Conservation (phyloP, 2,888 invertebrate genomes). For the Sesia apiformis region DNA sequence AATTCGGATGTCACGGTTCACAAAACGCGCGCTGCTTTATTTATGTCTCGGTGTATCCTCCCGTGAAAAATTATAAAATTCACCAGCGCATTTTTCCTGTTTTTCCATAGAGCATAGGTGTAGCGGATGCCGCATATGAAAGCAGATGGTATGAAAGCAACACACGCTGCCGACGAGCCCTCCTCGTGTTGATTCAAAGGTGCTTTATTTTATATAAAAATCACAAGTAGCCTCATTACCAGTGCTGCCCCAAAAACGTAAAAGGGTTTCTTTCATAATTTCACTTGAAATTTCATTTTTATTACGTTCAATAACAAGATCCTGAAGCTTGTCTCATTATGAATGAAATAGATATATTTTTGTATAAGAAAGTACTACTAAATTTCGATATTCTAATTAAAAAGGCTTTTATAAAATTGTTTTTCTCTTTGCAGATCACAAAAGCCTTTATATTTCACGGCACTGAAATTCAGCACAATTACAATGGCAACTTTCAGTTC, state of each 20-base stretch:
- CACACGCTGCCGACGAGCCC: conserved; percentile 33
- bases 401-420: background rate
- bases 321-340: no score
- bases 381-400: no score
- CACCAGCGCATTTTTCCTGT: background rate
- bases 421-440: conserved; percentile 39
- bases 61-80: background rate
- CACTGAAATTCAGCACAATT: conserved; percentile 47
- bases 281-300: no score
- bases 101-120: conserved; percentile 37
- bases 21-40: background rate
- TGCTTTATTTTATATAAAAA: conserved; percentile 9
- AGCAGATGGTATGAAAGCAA: conserved; percentile 46
- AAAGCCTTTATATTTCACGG: conserved; percentile 53
- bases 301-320: no score
- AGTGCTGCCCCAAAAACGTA: no score
- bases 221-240: no score
- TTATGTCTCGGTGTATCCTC: background rate
- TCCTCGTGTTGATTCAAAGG: conserved; percentile 47
- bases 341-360: no score
- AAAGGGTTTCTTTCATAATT: no score
- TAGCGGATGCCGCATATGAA: conserved; percentile 48
- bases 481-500: conserved; percentile 52
- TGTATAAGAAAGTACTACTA: no score
- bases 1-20: no score